Evolutionary conservation across 1,140 invertebrate genomes (phyloP).

Genomic region (Saccostrea echinata): DNA sequence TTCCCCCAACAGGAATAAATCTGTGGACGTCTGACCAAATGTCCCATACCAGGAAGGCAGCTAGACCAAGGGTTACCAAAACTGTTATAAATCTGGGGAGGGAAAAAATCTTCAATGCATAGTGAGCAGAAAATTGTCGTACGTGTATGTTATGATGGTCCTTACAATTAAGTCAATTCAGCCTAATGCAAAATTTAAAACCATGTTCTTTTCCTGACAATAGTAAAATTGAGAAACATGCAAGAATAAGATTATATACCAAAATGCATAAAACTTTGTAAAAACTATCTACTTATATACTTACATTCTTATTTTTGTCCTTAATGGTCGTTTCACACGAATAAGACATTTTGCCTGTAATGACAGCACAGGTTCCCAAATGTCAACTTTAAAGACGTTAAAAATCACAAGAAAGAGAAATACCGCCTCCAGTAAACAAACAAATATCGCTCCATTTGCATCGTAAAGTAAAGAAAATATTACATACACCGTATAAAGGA

Average conservation of each 20-base stretch:
- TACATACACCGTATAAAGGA: background rate
- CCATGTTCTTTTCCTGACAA: too few relatives aligned
- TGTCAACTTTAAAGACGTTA: conserved; percentile 18
- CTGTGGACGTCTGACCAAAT: conserved; percentile 16
- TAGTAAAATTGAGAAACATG: too few relatives aligned
- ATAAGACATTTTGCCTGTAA: background rate
- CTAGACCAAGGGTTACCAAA: conserved; percentile 14
- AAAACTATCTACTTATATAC: background rate
- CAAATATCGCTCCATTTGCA: background rate
- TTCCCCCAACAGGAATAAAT: conserved; percentile 52
- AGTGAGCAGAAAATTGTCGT: background rate
- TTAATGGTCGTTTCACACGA: background rate
- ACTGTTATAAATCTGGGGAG: conserved; percentile 46
- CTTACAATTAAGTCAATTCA: too few relatives aligned
- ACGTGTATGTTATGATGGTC: background rate
- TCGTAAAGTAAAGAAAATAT: background rate
- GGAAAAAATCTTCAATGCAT: background rate
- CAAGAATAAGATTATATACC: too few relatives aligned
- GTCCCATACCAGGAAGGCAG: conserved; percentile 40
- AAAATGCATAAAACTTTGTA: too few relatives aligned
- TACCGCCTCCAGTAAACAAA: background rate
- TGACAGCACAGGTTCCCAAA: background rate
- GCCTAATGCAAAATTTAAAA: too few relatives aligned
- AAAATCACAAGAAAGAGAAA: conserved; percentile 4
- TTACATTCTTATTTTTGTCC: conserved; percentile 17